Evolutionary conservation across 2,797 vertebrate genomes (phyloP).

Genomic region (Coregonus sp.): DNA sequence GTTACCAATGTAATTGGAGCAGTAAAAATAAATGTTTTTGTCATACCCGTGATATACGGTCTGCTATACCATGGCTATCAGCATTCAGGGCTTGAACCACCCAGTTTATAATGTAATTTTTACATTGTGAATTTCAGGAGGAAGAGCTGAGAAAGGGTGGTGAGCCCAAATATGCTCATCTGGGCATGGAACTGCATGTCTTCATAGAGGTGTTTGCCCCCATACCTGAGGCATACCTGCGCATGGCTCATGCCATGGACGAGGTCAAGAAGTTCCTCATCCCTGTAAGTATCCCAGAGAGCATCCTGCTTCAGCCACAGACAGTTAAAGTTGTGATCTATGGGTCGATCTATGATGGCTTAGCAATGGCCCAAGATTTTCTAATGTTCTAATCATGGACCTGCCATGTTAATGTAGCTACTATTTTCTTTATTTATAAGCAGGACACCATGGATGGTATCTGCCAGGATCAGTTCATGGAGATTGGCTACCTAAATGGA

Average conservation of each 20-base stretch:
- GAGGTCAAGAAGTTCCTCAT: constrained; percentile 98
- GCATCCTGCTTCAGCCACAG: background rate
- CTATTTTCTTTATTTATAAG: background rate
- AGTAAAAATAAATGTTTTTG: no score
- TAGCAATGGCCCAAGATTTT: background rate
- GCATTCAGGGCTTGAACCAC: no score
- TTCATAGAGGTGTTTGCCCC: constrained; percentile 96
- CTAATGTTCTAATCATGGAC: background rate
- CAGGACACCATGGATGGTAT: constrained; percentile 87
- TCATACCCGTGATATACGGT: no score
- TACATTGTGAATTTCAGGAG: constrained; percentile 72
- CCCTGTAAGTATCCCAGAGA: constrained; percentile 77
- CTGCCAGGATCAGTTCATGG: constrained; percentile 88
- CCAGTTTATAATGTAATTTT: background rate
- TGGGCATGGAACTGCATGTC: constrained; percentile 95
- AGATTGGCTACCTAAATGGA: constrained; percentile 92
- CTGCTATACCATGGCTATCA: no score
- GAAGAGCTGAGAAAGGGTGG: constrained; percentile 93
- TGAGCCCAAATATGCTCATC: constrained; percentile 93
- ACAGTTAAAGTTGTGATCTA: background rate
- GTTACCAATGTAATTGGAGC: no score
- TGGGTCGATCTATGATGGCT: background rate
- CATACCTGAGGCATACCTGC: constrained; percentile 91
- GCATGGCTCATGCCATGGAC: constrained; percentile 98
- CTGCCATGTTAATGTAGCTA: background rate